phyloP scores from a whole-genome alignment of 2,113 vertebrate species.

The Chaetodon auriga region DNA sequence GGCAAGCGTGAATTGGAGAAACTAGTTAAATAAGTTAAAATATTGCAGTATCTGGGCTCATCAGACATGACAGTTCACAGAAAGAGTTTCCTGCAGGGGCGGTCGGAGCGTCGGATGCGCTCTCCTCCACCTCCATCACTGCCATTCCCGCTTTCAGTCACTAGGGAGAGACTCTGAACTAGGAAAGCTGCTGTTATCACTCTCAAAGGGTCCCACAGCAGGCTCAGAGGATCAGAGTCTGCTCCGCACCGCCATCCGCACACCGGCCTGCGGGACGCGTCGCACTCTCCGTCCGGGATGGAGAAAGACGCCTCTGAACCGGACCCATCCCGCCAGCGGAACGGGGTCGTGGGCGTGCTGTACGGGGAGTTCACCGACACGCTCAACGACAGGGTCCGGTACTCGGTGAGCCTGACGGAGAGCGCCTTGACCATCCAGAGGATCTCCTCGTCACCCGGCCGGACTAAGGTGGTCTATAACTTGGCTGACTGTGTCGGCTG shows the following conservation, averaged over 20 bases:
- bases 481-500: constrained; percentile 84
- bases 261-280: constrained; percentile 74
- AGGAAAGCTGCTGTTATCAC: constrained; percentile 35
- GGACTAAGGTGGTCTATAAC: constrained; percentile 77
- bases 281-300: constrained; percentile 74
- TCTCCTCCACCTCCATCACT: constrained; percentile 47
- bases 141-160: constrained; percentile 77
- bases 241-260: constrained; percentile 68
- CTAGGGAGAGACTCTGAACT: constrained; percentile 78
- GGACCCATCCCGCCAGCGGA: constrained; percentile 72
- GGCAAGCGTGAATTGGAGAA: too few relatives aligned
- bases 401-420: constrained; percentile 81
- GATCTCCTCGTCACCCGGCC: constrained; percentile 73
- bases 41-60: neutral
- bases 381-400: constrained; percentile 77
- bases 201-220: constrained; percentile 70
- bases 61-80: neutral
- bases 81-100: neutral
- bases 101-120: constrained; percentile 1
- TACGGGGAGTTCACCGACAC: constrained; percentile 84
- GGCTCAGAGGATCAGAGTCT: constrained; percentile 55
- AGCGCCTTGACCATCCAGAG: constrained; percentile 76
- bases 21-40: too few relatives aligned
- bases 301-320: constrained; percentile 72
- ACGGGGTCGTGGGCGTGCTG: constrained; percentile 69